phyloP scores from a whole-genome alignment of 2,888 invertebrate species.

The Drosophila infuscata region DNA sequence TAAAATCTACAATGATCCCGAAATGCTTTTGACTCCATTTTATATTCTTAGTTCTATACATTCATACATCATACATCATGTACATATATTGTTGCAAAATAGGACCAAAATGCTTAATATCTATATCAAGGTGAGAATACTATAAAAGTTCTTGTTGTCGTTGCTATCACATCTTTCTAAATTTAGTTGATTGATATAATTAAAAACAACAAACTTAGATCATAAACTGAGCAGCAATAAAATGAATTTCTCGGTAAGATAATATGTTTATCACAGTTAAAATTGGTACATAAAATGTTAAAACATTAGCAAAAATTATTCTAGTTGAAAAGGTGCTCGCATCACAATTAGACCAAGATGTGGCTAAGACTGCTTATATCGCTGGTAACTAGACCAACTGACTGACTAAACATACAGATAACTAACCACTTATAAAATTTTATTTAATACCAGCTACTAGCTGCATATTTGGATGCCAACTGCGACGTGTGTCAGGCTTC shows the following conservation, averaged over 20 bases:
- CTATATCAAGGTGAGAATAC: neutral
- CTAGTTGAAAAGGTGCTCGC: slow-evolving; percentile 30
- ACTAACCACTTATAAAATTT: neutral
- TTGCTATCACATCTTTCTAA: neutral
- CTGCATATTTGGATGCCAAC: slow-evolving; percentile 28
- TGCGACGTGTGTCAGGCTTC: slow-evolving; percentile 57
- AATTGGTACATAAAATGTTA: slow-evolving; percentile 21
- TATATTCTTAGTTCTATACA: neutral
- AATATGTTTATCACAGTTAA: slow-evolving; percentile 23
- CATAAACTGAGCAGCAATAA: slow-evolving; percentile 9
- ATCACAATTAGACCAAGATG: slow-evolving; percentile 30
- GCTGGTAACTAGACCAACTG: slow-evolving; percentile 53
- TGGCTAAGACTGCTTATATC: slow-evolving; percentile 40
- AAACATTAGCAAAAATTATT: neutral
- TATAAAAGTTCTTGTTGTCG: neutral
- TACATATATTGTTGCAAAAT: neutral
- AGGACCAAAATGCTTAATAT: no score
- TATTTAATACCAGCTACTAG: slow-evolving; percentile 39
- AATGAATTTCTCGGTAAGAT: slow-evolving; percentile 19
- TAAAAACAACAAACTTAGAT: neutral
- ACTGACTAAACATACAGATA: neutral
- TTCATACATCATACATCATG: neutral
- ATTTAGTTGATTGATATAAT: neutral
- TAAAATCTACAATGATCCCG: neutral
- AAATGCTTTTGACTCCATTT: neutral